phyloP scores from a whole-genome alignment of 2,797 vertebrate genomes.

The Paguma larvata region DNA sequence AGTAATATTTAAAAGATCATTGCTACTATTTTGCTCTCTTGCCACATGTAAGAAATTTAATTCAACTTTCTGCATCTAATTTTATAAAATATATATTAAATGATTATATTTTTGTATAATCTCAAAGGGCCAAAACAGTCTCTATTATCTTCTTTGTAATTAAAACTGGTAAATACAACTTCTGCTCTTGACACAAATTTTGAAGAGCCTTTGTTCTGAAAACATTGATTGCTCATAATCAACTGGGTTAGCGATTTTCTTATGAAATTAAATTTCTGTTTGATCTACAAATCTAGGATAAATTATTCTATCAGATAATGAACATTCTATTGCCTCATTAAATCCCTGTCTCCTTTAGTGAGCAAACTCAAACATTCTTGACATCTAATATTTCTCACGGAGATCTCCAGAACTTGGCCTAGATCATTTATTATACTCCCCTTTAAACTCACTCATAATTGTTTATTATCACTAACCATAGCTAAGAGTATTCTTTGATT shows the following conservation, averaged over 20 bases:
- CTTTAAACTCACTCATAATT: background rate
- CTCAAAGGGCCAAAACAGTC: background rate
- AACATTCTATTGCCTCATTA: background rate
- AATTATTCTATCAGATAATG: background rate
- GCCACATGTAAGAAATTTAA: background rate
- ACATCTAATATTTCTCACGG: background rate
- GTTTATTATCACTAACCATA: background rate
- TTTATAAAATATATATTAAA: background rate
- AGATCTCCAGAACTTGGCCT: background rate
- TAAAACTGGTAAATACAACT: background rate
- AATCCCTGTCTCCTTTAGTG: background rate
- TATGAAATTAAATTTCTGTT: background rate
- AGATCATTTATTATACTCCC: background rate
- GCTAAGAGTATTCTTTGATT: background rate
- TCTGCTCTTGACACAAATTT: background rate
- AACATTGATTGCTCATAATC: background rate
- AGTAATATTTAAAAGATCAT: background rate
- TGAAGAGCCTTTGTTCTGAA: background rate
- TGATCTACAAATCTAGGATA: background rate
- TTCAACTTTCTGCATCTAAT: background rate
- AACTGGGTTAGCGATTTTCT: background rate
- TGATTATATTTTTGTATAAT: background rate
- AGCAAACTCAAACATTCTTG: background rate
- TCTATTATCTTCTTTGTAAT: background rate
- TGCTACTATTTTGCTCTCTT: background rate